Conservation (phyloP, 1,140 invertebrate species). For the Diorhabda sublineata region DNA sequence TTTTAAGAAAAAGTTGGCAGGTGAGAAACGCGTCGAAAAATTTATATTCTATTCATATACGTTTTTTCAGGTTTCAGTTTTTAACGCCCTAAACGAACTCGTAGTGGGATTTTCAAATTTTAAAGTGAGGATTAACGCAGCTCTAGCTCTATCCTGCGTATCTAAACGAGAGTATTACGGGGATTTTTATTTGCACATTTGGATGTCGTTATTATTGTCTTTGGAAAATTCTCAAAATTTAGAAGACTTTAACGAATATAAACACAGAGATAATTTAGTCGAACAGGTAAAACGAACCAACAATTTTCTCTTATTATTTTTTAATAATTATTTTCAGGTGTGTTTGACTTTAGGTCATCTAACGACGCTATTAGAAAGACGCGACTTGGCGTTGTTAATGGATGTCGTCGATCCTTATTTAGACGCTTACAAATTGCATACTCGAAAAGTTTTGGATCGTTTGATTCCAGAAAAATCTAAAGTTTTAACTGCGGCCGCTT, state of each 20-base stretch:
- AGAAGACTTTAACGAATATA: constrained; percentile 75
- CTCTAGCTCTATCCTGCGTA: constrained; percentile 65
- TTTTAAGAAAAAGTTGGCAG: constrained; percentile 9
- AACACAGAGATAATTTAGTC: constrained; percentile 70
- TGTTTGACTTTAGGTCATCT: constrained; percentile 41
- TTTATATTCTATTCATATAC: neutral
- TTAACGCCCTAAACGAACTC: constrained; percentile 49
- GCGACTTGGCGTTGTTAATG: constrained; percentile 32
- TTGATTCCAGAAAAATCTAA: constrained; percentile 42
- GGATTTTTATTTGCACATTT: constrained; percentile 56
- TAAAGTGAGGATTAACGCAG: constrained; percentile 78
- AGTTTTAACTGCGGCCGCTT: constrained; percentile 28
- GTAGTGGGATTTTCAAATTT: constrained; percentile 56
- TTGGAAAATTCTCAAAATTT: constrained; percentile 69
- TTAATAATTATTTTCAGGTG: constrained; percentile 30
- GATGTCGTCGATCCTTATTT: constrained; percentile 26
- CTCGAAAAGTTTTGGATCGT: constrained; percentile 34
- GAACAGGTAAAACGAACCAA: constrained; percentile 53
- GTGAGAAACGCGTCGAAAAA: neutral
- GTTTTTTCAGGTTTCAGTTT: constrained; percentile 44
- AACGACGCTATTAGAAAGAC: constrained; percentile 30
- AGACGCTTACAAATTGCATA: constrained; percentile 34
- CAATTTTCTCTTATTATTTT: no score
- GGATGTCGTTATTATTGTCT: constrained; percentile 64
- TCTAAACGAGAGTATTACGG: constrained; percentile 57